A percentile compares a stretch with the other conserved stretches of the same genome.
Evolutionary conservation across 2,888 invertebrate species (phyloP).

Genomic region (Callosobruchus maculatus): DNA sequence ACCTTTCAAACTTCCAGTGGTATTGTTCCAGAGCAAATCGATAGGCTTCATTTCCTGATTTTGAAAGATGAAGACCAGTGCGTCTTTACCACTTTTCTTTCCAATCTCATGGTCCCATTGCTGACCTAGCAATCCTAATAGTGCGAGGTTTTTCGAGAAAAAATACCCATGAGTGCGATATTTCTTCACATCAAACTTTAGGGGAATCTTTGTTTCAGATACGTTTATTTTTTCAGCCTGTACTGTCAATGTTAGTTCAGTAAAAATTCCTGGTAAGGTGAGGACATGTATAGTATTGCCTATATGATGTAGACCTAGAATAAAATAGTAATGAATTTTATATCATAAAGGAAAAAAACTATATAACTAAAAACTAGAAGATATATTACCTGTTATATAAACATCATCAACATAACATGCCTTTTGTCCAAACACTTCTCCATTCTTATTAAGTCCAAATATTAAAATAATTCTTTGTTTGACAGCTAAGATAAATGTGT

Average conservation of each 20-base stretch:
- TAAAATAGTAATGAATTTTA: too few species aligned
- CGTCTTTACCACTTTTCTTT: constrained; percentile 25
- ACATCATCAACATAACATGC: constrained; percentile 32
- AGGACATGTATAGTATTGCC: constrained; percentile 34
- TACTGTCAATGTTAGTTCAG: constrained; percentile 33
- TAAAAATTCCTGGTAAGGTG: constrained; percentile 35
- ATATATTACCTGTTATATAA: constrained; percentile 38
- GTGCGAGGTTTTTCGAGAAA: constrained; percentile 35
- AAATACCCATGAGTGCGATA: constrained; percentile 37
- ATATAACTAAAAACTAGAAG: constrained; percentile 3
- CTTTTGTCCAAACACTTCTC: constrained; percentile 32
- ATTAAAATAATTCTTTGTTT: constrained; percentile 36
- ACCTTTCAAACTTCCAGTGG: constrained; percentile 30
- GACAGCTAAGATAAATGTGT: constrained; percentile 32
- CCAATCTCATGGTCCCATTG: constrained; percentile 33
- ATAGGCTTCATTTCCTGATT: constrained; percentile 35
- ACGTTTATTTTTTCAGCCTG: constrained; percentile 32
- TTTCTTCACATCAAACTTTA: constrained; percentile 36
- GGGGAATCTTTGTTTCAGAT: constrained; percentile 29
- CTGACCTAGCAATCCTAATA: constrained; percentile 33
- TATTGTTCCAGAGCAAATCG: constrained; percentile 34
- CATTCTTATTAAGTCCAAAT: constrained; percentile 31
- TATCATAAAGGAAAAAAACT: too few species aligned
- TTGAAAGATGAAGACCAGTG: constrained; percentile 34
- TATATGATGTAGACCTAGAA: constrained; percentile 36